phyloP scores from a whole-genome alignment of 2,797 vertebrate species.

The Paratrypauchen microcephalus region DNA sequence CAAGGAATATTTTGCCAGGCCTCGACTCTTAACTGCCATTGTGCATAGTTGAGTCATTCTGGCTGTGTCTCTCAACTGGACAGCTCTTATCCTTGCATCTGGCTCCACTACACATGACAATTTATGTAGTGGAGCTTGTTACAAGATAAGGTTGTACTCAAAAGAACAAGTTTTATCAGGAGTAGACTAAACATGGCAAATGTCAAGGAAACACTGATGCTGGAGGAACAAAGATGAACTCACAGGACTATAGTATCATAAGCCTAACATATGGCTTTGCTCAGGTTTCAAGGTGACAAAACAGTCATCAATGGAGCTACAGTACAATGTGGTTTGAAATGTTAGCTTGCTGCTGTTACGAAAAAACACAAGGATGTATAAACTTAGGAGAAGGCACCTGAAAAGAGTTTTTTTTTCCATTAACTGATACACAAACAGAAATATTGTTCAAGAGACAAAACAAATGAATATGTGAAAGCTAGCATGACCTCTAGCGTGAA shows the following conservation, averaged over 20 bases:
- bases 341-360: constrained; percentile 23
- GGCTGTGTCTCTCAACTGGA: constrained; percentile 20
- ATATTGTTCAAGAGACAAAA: constrained; percentile 17
- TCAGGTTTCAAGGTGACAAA: constrained; percentile 44
- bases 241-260: constrained; percentile 24
- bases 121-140: constrained; percentile 15
- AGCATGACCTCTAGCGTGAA: constrained; percentile 25
- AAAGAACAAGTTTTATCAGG: constrained; percentile 21
- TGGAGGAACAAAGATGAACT: constrained; percentile 20
- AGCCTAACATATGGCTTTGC: constrained; percentile 35
- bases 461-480: constrained; percentile 30
- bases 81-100: constrained; percentile 18
- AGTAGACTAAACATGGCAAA: constrained; percentile 22
- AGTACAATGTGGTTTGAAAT: constrained; percentile 30
- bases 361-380: constrained; percentile 17
- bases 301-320: constrained; percentile 32
- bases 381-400: constrained; percentile 56
- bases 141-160: constrained; percentile 18
- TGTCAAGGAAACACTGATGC: constrained; percentile 7
- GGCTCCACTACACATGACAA: constrained; percentile 19
- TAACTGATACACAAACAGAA: constrained; percentile 25
- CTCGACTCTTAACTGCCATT: constrained; percentile 29
- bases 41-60: constrained; percentile 59
- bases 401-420: constrained; percentile 23
- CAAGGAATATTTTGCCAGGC: constrained; percentile 30